Percentiles rank a stretch among this genome's conserved stretches.
phyloP scores from a whole-genome alignment of 2,113 vertebrate species.

The Crotalus viridis region DNA sequence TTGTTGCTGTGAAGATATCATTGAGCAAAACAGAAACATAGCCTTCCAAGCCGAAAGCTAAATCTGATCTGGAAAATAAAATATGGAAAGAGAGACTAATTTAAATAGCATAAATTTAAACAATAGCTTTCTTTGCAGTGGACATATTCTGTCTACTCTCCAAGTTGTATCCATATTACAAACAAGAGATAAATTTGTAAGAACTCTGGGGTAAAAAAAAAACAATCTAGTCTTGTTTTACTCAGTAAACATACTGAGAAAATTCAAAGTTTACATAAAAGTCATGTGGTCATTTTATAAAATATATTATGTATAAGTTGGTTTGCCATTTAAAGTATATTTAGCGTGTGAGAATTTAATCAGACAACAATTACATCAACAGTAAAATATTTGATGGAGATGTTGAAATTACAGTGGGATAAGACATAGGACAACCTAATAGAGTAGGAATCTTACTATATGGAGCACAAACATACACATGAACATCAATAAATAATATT shows the following conservation, averaged over 20 bases:
- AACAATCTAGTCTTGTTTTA: background rate
- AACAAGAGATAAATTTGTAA: background rate
- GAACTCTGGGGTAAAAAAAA: background rate
- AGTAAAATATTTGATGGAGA: background rate
- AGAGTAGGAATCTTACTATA: background rate
- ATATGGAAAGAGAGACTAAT: background rate
- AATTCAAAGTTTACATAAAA: background rate
- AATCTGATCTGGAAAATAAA: constrained; percentile 79
- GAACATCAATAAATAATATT: background rate
- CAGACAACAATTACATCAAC: background rate
- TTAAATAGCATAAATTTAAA: background rate
- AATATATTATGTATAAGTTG: background rate
- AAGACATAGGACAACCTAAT: background rate
- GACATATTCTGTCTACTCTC: background rate
- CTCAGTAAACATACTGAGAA: background rate
- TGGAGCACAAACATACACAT: background rate
- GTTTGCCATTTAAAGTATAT: background rate
- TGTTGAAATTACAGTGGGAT: background rate
- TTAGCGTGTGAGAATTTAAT: too few relatives aligned
- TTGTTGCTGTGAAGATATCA: constrained; percentile 88
- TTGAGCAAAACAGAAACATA: constrained; percentile 87
- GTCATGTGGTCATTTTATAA: background rate
- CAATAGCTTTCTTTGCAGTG: background rate
- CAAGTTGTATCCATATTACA: constrained; percentile 4
- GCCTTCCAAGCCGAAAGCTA: constrained; percentile 84